Evolutionary conservation across 2,113 vertebrate genomes (phyloP), one percentile per base, ranked within the genome.

Genomic region (Paedocypris sp.): DNA sequence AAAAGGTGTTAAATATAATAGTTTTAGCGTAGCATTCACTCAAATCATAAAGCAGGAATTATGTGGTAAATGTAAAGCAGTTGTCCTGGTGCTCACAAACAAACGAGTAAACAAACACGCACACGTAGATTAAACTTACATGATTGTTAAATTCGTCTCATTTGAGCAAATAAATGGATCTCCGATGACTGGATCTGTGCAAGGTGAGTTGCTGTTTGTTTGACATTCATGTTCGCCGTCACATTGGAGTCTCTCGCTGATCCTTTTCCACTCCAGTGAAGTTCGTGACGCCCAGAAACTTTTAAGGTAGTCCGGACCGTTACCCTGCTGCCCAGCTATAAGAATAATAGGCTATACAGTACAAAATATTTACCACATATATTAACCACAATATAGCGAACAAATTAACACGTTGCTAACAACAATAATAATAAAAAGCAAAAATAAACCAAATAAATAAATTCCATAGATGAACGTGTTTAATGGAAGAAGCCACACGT

Each of bases 221-320:
- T 26, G 6, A 13, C 53, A 56, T 58, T 57, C 38, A 3, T 31
- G 6, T 54, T 57, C 11, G 16, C 25, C n/a, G 25, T 57, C 10
- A 41, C 5, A 39, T 2, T 31, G 20, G 23, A 11, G 11, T 23
- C 10, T 12, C 15, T 18, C 36, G 4, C 26, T 20, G 39, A 11
- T n/a, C 5, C 52, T 29, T 13, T 19, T 29, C 22, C 19, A 18
- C n/a, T 7, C 12, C 6, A 4, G 19, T 25, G 19, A 45, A 9
- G 39, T 47, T 67, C 39, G 65, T 23, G 16, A 33, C 65, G 65
- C 60, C 60, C 60, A 23, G 12, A 42, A 38, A 41, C 32, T 22
- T 64, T 65, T 65, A 65, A 70, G 61, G 68, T 48, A 39, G 62
- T 65, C 49, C 43, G 29, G 4, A 20, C 1, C 10, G n/a, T 18